Percentiles rank a stretch among this genome's conserved stretches.
Conservation (phyloP, 2,888 invertebrate species). For the Dicyrtoma fusca region DNA sequence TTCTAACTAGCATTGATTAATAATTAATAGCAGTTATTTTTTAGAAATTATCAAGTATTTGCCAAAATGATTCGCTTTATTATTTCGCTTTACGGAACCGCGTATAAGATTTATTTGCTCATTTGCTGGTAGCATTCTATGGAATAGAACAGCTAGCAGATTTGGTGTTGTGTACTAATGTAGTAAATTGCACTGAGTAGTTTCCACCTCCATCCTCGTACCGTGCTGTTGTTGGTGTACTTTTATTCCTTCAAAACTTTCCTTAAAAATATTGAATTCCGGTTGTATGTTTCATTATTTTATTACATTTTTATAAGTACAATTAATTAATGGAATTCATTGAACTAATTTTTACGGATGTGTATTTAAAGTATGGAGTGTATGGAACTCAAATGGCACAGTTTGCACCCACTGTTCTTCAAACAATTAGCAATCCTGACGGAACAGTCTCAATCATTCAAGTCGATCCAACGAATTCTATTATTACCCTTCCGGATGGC, state of each 20-base stretch:
- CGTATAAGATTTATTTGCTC: no score
- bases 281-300: not conserved
- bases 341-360: not conserved
- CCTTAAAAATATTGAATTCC: not conserved
- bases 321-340: not conserved
- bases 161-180: no score
- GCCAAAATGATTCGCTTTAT: no score
- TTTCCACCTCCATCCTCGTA: no score
- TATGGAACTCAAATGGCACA: conserved; percentile 63
- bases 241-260: not conserved
- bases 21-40: no score
- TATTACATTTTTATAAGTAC: no score
- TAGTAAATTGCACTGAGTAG: no score
- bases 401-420: conserved; percentile 87
- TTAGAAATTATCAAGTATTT: no score
- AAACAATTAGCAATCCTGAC: conserved; percentile 95
- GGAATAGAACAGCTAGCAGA: no score
- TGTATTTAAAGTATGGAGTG: conserved; percentile 27
- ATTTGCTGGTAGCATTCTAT: no score
- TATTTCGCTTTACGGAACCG: no score
- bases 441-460: conserved; percentile 95
- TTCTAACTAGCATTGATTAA: no score
- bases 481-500: conserved; percentile 93
- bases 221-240: not conserved
- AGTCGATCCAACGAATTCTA: conserved; percentile 89